Evolutionary conservation across 2,888 invertebrate species (phyloP).

Genomic region (Epinotia nisella): DNA sequence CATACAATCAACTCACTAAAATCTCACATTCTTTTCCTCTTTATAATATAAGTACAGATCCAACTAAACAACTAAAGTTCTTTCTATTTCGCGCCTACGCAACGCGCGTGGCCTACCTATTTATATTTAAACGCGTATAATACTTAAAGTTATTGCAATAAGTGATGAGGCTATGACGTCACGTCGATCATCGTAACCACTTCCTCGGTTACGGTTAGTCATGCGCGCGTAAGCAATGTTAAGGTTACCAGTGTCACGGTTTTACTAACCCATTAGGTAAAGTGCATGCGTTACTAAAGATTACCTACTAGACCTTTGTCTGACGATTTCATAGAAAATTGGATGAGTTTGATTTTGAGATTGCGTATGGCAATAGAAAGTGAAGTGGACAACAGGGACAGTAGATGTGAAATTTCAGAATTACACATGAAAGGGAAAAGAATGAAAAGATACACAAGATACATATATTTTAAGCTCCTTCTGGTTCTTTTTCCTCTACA

Average conservation of each 20-base stretch:
- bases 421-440: no score
- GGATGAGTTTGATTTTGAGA: background rate
- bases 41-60: no score
- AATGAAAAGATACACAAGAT: no score
- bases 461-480: no score
- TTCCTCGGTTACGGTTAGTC: slow-evolving; percentile 34
- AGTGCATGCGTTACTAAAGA: slow-evolving; percentile 1
- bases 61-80: no score
- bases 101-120: background rate
- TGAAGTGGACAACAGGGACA: background rate
- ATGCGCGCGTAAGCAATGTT: slow-evolving; percentile 30
- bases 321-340: background rate
- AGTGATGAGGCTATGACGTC: slow-evolving; percentile 28
- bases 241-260: slow-evolving; percentile 28
- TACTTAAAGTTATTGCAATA: background rate
- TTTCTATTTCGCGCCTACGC: background rate
- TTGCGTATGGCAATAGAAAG: background rate
- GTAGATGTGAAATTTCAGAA: background rate
- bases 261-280: background rate
- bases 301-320: background rate
- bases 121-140: background rate
- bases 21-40: no score
- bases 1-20: no score
- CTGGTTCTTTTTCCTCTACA: no score
- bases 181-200: slow-evolving; percentile 21